These are phyloP conservation scores for Drosophila villosipedis DNA, from an alignment of 2,888 invertebrate species.

Conservation along the genomic window DNA sequence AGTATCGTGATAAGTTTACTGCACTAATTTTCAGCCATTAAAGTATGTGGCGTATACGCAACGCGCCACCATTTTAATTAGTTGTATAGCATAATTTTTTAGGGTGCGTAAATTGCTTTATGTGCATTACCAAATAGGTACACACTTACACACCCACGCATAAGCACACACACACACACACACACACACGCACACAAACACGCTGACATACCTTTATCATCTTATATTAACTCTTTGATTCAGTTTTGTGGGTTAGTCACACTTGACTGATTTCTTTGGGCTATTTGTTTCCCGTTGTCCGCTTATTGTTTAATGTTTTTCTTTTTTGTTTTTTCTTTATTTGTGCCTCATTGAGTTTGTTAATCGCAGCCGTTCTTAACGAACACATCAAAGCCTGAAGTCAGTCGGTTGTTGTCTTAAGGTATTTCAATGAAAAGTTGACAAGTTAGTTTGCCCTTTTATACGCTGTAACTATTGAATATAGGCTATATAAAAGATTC, in stretches of 20 bases:
- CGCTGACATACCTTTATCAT: not conserved
- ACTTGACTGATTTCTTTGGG: slow-evolving; percentile 55
- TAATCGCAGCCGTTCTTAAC: slow-evolving; percentile 37
- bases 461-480: not conserved
- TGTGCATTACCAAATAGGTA: slow-evolving; percentile 24
- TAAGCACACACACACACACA: slow-evolving; percentile 1
- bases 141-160: not conserved
- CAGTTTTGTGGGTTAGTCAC: slow-evolving; percentile 54
- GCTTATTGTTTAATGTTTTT: slow-evolving; percentile 2
- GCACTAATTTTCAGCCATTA: slow-evolving; percentile 73
- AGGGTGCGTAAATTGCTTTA: slow-evolving; percentile 44
- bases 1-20: slow-evolving; percentile 61
- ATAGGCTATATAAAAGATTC: not conserved
- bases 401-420: slow-evolving; percentile 7
- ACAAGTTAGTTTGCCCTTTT: slow-evolving; percentile 9
- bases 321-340: not conserved
- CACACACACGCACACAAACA: not conserved
- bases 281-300: slow-evolving; percentile 6
- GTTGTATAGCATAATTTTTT: slow-evolving; percentile 44
- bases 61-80: slow-evolving; percentile 61
- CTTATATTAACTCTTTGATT: slow-evolving; percentile 59
- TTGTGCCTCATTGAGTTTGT: slow-evolving; percentile 52
- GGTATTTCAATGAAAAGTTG: slow-evolving; percentile 40
- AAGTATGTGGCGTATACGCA: slow-evolving; percentile 49
- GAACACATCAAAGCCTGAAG: slow-evolving; percentile 58